A percentile compares a stretch with the other conserved stretches of the same genome.
Conservation (phyloP, 2,113 vertebrate genomes). For the Vombatus ursinus region DNA sequence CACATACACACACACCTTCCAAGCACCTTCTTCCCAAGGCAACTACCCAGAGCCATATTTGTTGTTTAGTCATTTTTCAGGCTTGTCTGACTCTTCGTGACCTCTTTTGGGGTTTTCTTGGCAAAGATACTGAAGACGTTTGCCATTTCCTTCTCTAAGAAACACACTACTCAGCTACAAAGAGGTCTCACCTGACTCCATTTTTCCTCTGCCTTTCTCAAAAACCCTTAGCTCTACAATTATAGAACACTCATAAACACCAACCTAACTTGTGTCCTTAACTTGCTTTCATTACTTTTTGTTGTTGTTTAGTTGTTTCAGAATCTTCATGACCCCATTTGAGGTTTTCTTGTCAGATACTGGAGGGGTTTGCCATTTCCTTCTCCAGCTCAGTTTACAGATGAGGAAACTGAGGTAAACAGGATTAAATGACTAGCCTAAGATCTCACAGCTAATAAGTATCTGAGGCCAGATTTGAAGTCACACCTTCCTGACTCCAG, state of each 20-base stretch:
- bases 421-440: background rate
- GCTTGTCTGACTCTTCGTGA: background rate
- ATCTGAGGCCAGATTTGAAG: background rate
- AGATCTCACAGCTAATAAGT: background rate
- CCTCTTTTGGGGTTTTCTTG: background rate
- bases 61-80: background rate
- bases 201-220: background rate
- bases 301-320: background rate
- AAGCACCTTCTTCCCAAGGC: background rate
- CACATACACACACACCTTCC: background rate
- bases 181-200: background rate
- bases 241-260: background rate
- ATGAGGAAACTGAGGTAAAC: background rate
- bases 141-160: background rate
- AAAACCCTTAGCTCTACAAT: background rate
- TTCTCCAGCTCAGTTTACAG: background rate
- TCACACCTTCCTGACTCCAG: background rate
- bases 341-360: background rate
- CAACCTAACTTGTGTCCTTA: background rate
- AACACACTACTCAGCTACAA: background rate
- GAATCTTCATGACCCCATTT: background rate
- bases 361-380: background rate
- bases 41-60: background rate
- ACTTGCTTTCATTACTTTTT: background rate
- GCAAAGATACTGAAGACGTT: background rate